These are phyloP conservation scores for human (Homo sapiens) DNA, from an alignment of 2,113 vertebrate species.

Conservation along the genomic window DNA sequence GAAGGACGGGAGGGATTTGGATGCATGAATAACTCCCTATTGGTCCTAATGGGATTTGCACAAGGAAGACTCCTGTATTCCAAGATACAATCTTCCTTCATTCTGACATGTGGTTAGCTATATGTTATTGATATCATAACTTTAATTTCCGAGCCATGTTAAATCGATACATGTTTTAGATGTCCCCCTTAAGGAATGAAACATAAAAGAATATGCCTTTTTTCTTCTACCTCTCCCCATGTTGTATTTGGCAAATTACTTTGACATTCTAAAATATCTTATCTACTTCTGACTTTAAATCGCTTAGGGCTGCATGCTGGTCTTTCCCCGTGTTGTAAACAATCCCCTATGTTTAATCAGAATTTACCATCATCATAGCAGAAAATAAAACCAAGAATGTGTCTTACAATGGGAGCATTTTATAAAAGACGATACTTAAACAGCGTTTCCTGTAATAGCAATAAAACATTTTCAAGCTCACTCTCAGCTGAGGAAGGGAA, in stretches of 20 bases:
- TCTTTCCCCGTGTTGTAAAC: background rate
- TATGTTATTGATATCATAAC: slow-evolving; percentile 74
- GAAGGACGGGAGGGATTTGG: slow-evolving; percentile 49
- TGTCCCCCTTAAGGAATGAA: slow-evolving; percentile 41
- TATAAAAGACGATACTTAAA: slow-evolving; percentile 15
- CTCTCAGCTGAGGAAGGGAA: slow-evolving; percentile 29
- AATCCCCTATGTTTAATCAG: slow-evolving; percentile 3
- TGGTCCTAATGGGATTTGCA: slow-evolving; percentile 75
- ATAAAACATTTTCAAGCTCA: slow-evolving; percentile 52
- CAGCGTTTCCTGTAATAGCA: slow-evolving; percentile 6
- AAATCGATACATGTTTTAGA: slow-evolving; percentile 63
- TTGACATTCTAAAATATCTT: slow-evolving; percentile 50
- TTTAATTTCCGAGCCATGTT: slow-evolving; percentile 74
- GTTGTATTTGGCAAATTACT: slow-evolving; percentile 57
- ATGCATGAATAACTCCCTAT: slow-evolving; percentile 74
- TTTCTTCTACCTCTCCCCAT: background rate
- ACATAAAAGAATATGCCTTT: slow-evolving; percentile 53
- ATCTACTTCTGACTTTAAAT: slow-evolving; percentile 56
- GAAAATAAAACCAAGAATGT: background rate
- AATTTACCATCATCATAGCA: slow-evolving; percentile 35
- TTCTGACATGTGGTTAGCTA: slow-evolving; percentile 72
- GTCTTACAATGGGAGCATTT: slow-evolving; percentile 41
- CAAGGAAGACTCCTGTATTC: slow-evolving; percentile 75
- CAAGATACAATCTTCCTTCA: slow-evolving; percentile 53
- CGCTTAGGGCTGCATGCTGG: background rate